Base-by-base conservation (phyloP, 2,888 invertebrate species). In the Nemoura dubitans region DNA sequence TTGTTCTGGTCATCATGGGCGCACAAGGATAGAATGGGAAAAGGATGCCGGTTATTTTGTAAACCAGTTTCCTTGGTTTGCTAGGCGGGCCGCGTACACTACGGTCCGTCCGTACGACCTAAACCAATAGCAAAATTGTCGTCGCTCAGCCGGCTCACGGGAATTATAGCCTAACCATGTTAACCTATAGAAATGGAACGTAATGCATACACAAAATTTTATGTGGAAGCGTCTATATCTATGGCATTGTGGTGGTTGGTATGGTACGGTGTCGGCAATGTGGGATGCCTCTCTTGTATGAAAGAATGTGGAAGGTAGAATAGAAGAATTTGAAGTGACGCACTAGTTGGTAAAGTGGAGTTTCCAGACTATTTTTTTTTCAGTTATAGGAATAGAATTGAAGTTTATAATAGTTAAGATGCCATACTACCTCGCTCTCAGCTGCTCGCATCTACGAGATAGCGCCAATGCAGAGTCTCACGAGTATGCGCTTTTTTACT, bases 121-220 rank as follows among this genome's bases (percentile, higher is more conserved):
- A 30, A 81, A 81, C 81, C 81, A 81, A 81, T 81, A 81, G 81
- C 30, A 81, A 81, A 81, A 81, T 81, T 81, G 81, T 81, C 81
- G 81, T 81, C 81, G 30, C 29, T 30, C 81, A 16, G 27, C 29
- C 21, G 27, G 28, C 30, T 30, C 30, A 2, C n/a, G 81, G 26
- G 81, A 81, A 81, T 81, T 81, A 81, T 81, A 81, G 81, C 3
- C 81, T 81, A 81, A 81, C 81, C 81, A 81, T 81, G 81, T 81
- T 7, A 81, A 28, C 28, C 59, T 59, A 59, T 59, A 59, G 59
- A 21, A 59, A 59, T 59, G 59, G 16, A 21, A 59, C 59, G 59
- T 59, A 59, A 21, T 7, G 21, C 59, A 21, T 59, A 59, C 59
- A 59, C 59, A 59, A 59, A 59, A 7, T 59, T 59, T 59, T 59